phyloP scores from a whole-genome alignment of 2,113 vertebrate species.

The Lophius piscatorius region DNA sequence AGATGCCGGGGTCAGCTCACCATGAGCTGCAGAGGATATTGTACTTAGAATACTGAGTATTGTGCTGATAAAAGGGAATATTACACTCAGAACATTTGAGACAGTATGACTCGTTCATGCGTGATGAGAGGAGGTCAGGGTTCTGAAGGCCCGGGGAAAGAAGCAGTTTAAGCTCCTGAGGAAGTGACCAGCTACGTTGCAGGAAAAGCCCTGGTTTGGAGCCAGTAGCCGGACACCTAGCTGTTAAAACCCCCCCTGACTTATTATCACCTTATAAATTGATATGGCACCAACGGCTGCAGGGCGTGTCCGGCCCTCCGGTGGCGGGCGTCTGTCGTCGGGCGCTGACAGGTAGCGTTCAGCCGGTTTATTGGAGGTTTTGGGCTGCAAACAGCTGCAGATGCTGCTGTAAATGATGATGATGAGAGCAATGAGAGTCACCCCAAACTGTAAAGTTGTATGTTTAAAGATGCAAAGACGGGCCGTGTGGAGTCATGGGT shows the following conservation, averaged over 20 bases:
- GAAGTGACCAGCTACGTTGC: not conserved
- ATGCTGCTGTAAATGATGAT: not conserved
- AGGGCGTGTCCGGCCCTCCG: not conserved
- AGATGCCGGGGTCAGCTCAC: slow-evolving; percentile 54
- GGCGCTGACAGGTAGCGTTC: not conserved
- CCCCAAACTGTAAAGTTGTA: not conserved
- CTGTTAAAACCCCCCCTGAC: not conserved
- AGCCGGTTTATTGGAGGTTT: not conserved
- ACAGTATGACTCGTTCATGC: no score
- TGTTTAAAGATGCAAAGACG: not conserved
- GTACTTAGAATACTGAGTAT: no score
- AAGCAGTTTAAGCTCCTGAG: no score
- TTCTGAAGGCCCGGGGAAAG: no score
- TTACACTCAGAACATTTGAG: no score
- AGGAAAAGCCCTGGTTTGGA: not conserved
- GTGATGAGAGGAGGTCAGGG: no score
- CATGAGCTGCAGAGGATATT: no score
- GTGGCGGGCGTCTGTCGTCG: not conserved
- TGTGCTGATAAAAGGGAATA: no score
- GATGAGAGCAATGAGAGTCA: not conserved
- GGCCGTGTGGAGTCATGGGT: no score
- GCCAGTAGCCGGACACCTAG: not conserved
- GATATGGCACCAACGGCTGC: not conserved
- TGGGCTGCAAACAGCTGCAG: not conserved
- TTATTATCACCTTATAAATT: not conserved